phyloP scores from a whole-genome alignment of 1,140 invertebrate species.

The Pararge aegeria region DNA sequence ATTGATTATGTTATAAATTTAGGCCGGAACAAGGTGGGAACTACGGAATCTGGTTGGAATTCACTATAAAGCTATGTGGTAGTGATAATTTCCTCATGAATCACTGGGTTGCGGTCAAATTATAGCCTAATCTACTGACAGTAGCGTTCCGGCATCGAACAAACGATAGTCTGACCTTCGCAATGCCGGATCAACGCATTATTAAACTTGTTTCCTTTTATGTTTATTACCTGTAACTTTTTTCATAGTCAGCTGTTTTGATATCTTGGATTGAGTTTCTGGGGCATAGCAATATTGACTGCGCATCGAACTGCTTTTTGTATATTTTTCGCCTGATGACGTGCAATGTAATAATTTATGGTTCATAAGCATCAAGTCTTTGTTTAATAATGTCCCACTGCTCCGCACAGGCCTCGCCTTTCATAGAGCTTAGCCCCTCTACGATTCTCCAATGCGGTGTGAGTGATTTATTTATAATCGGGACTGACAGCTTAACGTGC shows the following conservation, averaged over 20 bases:
- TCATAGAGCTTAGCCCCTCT: too few relatives aligned
- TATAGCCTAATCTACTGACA: constrained; percentile 22
- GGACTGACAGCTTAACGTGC: too few relatives aligned
- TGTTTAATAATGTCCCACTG: too few relatives aligned
- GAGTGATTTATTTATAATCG: too few relatives aligned
- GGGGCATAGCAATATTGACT: too few relatives aligned
- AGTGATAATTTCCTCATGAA: constrained; percentile 34
- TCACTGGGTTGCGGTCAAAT: constrained; percentile 27
- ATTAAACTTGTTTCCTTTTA: constrained; percentile 27
- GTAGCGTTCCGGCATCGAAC: constrained; percentile 32
- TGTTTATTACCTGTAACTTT: constrained; percentile 11
- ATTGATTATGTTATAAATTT: neutral
- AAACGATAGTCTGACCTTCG: constrained; percentile 34
- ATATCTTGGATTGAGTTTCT: too few relatives aligned
- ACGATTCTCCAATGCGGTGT: too few relatives aligned
- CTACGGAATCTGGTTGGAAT: neutral
- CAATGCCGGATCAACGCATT: constrained; percentile 38
- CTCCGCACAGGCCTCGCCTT: too few relatives aligned
- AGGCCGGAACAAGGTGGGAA: neutral
- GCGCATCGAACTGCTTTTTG: too few relatives aligned
- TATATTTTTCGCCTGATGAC: too few relatives aligned
- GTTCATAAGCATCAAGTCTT: too few relatives aligned
- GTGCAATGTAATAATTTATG: too few relatives aligned
- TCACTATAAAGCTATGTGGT: constrained; percentile 6
- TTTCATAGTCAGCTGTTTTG: constrained; percentile 23